These are phyloP conservation scores for Dryadula phaetusa DNA, from an alignment of 2,888 invertebrate species.

Conservation along the genomic window DNA sequence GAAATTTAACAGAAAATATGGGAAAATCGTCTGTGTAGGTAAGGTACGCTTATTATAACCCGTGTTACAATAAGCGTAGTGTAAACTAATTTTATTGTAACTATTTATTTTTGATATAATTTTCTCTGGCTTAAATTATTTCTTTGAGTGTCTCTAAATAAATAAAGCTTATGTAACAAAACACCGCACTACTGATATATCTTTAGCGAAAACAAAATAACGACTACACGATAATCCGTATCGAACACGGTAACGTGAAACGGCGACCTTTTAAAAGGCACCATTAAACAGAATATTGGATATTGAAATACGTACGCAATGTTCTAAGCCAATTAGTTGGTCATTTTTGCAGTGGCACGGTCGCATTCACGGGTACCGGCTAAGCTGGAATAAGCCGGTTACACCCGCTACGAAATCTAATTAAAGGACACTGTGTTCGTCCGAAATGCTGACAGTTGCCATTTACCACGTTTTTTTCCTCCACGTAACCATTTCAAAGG, in stretches of 20 bases:
- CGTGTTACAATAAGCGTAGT: no score
- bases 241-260: constrained; percentile 49
- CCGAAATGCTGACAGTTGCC: constrained; percentile 79
- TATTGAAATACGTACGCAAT: constrained; percentile 75
- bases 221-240: constrained; percentile 47
- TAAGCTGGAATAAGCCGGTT: constrained; percentile 82
- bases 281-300: constrained; percentile 75
- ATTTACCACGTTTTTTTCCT: constrained; percentile 69
- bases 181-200: constrained; percentile 17
- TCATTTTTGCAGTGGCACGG: constrained; percentile 79
- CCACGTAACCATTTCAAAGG: constrained; percentile 63
- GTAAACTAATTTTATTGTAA: not conserved
- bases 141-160: not conserved
- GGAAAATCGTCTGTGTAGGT: constrained; percentile 1
- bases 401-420: constrained; percentile 79
- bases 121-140: not conserved
- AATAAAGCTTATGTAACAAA: constrained; percentile 4
- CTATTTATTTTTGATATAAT: not conserved
- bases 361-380: constrained; percentile 67
- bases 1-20: constrained; percentile 34
- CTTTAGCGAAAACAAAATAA: constrained; percentile 39
- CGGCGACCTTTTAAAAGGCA: constrained; percentile 61
- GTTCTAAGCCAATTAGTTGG: constrained; percentile 83
- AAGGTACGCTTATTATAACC: not conserved
- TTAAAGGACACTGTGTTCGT: constrained; percentile 77